Conservation (phyloP, 2,888 invertebrate genomes). For the Acrocyrtus sp. region DNA sequence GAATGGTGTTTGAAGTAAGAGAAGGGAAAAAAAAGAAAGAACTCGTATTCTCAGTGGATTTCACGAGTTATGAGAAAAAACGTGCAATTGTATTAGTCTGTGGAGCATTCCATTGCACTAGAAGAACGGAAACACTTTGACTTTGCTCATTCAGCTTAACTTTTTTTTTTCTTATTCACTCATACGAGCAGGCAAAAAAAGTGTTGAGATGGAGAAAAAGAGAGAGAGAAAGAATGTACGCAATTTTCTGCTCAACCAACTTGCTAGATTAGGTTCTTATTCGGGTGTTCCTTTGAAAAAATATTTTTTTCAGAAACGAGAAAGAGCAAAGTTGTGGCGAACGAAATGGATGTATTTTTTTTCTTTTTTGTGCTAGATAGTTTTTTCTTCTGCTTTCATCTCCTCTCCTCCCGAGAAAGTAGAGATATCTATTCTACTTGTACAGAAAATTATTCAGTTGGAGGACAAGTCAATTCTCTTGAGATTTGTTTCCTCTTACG, state of each 20-base stretch:
- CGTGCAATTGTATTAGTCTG: constrained; percentile 28
- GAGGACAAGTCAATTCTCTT: constrained; percentile 37
- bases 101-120: background rate
- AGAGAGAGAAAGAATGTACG: constrained; percentile 10
- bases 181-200: background rate
- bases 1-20: constrained; percentile 12
- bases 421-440: too few relatives aligned
- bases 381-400: too few relatives aligned
- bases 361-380: too few relatives aligned
- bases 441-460: too few relatives aligned
- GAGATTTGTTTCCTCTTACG: constrained; percentile 26
- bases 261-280: constrained; percentile 35
- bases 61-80: constrained; percentile 33
- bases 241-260: constrained; percentile 37
- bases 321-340: constrained; percentile 14
- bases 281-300: constrained; percentile 24
- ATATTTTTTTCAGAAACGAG: constrained; percentile 16
- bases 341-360: background rate
- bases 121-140: constrained; percentile 11
- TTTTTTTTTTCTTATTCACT: background rate
- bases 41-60: constrained; percentile 38
- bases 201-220: background rate
- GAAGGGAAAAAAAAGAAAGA: constrained; percentile 4
- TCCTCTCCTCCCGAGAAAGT: too few relatives aligned
- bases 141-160: constrained; percentile 7